These are phyloP conservation scores for Pipistrellus kuhlii DNA, from an alignment of 2,797 vertebrate genomes.

Conservation along the genomic window DNA sequence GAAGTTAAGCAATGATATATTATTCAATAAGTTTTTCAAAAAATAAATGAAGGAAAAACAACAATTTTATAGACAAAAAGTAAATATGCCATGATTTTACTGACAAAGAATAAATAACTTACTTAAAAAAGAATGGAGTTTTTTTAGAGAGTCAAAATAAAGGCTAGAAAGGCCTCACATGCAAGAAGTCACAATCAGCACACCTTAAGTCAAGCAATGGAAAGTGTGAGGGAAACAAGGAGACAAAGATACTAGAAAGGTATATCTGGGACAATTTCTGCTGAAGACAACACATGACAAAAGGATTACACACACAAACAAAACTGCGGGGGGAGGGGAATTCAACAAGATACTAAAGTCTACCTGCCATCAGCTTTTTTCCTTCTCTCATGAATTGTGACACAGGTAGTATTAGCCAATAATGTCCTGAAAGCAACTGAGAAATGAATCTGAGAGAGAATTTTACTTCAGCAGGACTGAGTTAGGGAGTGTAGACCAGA, in stretches of 20 bases:
- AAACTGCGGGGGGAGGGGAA: slow-evolving; percentile 21
- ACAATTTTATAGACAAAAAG: slow-evolving; percentile 69
- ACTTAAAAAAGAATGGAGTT: slow-evolving; percentile 93
- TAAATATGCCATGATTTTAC: slow-evolving; percentile 64
- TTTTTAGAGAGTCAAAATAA: slow-evolving; percentile 97
- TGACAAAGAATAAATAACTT: slow-evolving; percentile 90
- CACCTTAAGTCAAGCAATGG: slow-evolving; percentile 92
- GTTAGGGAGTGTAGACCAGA: neutral
- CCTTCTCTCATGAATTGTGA: neutral
- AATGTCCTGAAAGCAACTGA: neutral
- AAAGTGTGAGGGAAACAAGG: slow-evolving; percentile 84
- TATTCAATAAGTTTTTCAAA: slow-evolving; percentile 60
- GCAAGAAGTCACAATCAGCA: slow-evolving; percentile 94
- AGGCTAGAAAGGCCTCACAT: slow-evolving; percentile 96
- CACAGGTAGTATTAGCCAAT: neutral
- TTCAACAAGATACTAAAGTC: neutral
- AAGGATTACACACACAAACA: slow-evolving; percentile 67
- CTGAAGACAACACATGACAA: slow-evolving; percentile 76
- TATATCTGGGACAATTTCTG: slow-evolving; percentile 79
- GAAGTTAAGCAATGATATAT: slow-evolving; percentile 23
- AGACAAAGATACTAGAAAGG: slow-evolving; percentile 88
- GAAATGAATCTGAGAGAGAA: neutral
- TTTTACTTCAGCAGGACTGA: neutral
- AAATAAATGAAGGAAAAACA: slow-evolving; percentile 28
- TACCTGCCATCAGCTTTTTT: neutral